Evolutionary conservation across 2,113 vertebrate genomes (phyloP), one percentile per base, ranked within the genome.

Genomic region (Lasiurus cinereus): DNA sequence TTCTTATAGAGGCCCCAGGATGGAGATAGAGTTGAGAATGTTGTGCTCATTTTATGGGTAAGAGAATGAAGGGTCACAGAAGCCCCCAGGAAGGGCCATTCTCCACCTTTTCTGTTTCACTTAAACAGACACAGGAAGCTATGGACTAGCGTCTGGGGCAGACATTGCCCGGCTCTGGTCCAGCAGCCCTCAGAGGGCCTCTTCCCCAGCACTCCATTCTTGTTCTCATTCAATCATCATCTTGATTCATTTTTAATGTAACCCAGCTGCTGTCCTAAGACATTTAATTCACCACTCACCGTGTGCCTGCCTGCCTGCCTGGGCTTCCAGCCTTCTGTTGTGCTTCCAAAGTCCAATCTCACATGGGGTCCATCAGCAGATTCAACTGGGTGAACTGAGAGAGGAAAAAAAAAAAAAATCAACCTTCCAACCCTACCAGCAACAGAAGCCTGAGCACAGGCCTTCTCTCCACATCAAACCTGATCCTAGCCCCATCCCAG

Each of bases 161-260:
- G 70, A 50, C 6, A 2, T 24, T 11, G 62, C 62, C 62, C 62
- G 43, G 0, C 33, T 10, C 31, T 52, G 50, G 29, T 86, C 48
- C 33, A 59, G 0, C 6, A 8, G 8, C 72, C 96, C 93, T 91
- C 83, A 83, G 54, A 29, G 4, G 11, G 33, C 39, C 18, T 91
- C n/a, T 90, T 3, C 0, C 8, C 56, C 11, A 85, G 77, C 83
- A 82, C 92, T 91, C 72, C 85, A 94, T 77, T 92, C 94, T 80
- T 66, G 21, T 72, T 95, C 94, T 33, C 15, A 92, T 93, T 97
- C 93, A 39, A 91, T 91, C 85, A 84, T 86, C 91, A 93, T 73
- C 90, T 88, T 90, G 88, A 74, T 90, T 95, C 91, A 88, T 96
- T 91, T 97, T 97, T 96, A 94, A 83, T 93, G 31, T 91, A 66